Percentiles rank a stretch among this genome's conserved stretches.
These are phyloP conservation scores for Tuta absoluta DNA, from an alignment of 2,888 invertebrate genomes.

Conservation along the genomic window DNA sequence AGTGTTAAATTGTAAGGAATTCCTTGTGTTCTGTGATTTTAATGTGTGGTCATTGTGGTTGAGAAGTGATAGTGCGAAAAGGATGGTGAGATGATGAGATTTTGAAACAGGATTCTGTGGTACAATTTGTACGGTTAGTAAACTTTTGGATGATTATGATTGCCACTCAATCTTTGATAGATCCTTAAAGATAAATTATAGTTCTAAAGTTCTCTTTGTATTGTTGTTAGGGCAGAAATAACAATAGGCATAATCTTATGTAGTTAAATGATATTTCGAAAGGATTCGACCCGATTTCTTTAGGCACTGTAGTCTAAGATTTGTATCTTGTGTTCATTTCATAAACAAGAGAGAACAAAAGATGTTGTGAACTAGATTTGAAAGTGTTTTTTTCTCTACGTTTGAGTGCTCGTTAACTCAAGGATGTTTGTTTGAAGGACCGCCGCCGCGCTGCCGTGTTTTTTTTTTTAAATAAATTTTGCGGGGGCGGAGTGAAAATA, in stretches of 20 bases:
- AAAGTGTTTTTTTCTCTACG: slow-evolving; percentile 54
- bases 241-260: not conserved
- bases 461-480: slow-evolving; percentile 50
- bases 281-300: not conserved
- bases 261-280: not conserved
- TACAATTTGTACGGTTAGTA: slow-evolving; percentile 61
- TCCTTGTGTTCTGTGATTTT: not conserved
- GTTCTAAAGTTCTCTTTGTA: too few species aligned
- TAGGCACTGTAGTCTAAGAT: not conserved
- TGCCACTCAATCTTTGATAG: too few species aligned
- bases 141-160: slow-evolving; percentile 24
- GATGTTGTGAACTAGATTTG: slow-evolving; percentile 61
- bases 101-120: slow-evolving; percentile 56
- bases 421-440: slow-evolving; percentile 50
- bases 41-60: not conserved
- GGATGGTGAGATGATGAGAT: slow-evolving; percentile 42
- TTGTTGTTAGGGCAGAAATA: not conserved
- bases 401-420: slow-evolving; percentile 43
- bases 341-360: slow-evolving; percentile 52
- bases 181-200: too few species aligned
- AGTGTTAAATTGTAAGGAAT: not conserved
- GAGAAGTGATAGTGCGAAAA: slow-evolving; percentile 47
- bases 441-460: slow-evolving; percentile 40
- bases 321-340: not conserved
- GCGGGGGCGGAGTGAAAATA: slow-evolving; percentile 48